A percentile compares a stretch with the other conserved stretches of the same genome.
Conservation (phyloP, 2,888 invertebrate genomes). For the Saturnia japonica region DNA sequence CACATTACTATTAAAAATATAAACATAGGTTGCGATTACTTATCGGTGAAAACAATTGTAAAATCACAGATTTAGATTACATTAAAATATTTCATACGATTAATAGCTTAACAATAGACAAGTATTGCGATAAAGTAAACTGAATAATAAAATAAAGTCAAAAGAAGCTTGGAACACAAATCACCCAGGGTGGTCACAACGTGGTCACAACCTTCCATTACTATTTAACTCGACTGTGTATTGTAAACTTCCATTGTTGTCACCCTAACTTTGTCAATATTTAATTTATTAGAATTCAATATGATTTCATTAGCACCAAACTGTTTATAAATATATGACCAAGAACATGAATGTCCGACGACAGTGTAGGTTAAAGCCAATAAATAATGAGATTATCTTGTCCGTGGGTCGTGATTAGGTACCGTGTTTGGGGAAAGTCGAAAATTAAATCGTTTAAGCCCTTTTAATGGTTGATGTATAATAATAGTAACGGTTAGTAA, state of each 20-base stretch:
- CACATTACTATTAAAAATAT: too few relatives aligned
- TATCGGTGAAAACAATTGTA: too few relatives aligned
- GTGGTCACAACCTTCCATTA: background rate
- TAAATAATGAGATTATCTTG: conserved; percentile 80
- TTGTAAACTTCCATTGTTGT: conserved; percentile 8
- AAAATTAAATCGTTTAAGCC: conserved; percentile 76
- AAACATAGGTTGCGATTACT: too few relatives aligned
- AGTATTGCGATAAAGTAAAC: background rate
- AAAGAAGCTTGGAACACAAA: background rate
- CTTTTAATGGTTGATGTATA: conserved; percentile 64
- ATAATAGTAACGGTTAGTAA: conserved; percentile 56
- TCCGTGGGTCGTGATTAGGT: conserved; percentile 73
- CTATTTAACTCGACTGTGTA: background rate
- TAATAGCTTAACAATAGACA: too few relatives aligned
- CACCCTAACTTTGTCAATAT: conserved; percentile 48
- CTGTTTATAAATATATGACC: conserved; percentile 69
- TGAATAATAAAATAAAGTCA: background rate
- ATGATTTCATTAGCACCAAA: conserved; percentile 75
- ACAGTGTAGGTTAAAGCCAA: conserved; percentile 69
- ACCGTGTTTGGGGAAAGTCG: conserved; percentile 71
- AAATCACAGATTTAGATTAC: too few relatives aligned
- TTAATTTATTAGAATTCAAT: conserved; percentile 74
- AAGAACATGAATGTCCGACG: conserved; percentile 66
- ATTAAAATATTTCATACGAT: too few relatives aligned
- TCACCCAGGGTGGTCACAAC: conserved; percentile 3